Conservation (phyloP, 2,888 invertebrate species). For the Camponotus fellah region DNA sequence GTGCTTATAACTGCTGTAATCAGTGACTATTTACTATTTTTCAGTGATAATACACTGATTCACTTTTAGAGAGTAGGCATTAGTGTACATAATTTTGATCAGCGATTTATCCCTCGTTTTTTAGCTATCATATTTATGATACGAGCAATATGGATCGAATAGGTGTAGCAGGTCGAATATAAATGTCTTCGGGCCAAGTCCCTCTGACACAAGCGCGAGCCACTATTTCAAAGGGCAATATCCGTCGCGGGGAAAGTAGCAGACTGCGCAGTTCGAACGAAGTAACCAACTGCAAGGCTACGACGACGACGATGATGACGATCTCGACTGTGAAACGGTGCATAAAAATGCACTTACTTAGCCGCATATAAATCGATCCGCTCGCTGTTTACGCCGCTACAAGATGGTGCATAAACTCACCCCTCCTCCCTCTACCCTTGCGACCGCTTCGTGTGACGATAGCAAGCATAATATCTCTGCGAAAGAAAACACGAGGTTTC, state of each 20-base stretch:
- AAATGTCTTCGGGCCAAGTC: neutral
- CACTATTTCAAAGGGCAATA: constrained; percentile 23
- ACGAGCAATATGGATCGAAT: neutral
- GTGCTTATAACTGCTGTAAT: no score
- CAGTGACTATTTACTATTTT: no score
- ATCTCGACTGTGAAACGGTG: constrained; percentile 72
- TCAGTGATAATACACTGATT: no score
- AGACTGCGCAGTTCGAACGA: constrained; percentile 60
- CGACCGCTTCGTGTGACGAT: constrained; percentile 4
- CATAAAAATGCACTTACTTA: constrained; percentile 76
- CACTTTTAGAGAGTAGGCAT: no score
- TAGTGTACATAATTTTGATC: no score
- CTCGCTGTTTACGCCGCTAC: constrained; percentile 71
- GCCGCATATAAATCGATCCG: constrained; percentile 75
- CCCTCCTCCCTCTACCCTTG: neutral
- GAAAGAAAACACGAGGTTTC: constrained; percentile 14
- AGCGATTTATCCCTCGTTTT: no score
- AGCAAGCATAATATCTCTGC: constrained; percentile 24
- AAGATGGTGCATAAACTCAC: constrained; percentile 67
- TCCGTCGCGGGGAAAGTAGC: neutral
- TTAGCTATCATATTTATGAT: neutral
- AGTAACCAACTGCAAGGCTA: constrained; percentile 67
- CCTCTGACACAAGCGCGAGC: neutral
- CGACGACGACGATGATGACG: constrained; percentile 56
- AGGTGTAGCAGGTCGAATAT: no score